Evolutionary conservation across 2,888 invertebrate species (phyloP).

Genomic region (Macrophya annulata): DNA sequence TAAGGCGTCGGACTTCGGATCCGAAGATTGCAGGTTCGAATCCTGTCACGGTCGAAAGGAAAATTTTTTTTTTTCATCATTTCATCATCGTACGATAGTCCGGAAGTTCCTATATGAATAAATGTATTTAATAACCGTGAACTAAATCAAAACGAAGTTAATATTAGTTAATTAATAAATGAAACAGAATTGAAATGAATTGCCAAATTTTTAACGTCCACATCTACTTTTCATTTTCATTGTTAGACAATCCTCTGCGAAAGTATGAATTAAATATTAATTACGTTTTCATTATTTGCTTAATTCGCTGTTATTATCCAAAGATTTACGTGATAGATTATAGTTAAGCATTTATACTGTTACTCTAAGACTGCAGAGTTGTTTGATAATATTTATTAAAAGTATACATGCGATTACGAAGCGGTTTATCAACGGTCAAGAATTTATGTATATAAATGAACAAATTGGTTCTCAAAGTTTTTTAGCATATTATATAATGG

Average conservation of each 20-base stretch:
- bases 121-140: background rate
- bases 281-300: background rate
- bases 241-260: conserved; percentile 6
- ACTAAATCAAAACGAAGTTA: background rate
- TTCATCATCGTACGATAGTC: background rate
- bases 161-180: background rate
- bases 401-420: background rate
- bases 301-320: background rate
- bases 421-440: background rate
- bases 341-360: background rate
- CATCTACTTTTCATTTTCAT: background rate
- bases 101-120: background rate
- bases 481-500: background rate
- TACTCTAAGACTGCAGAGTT: background rate
- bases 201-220: background rate
- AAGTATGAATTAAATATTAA: conserved; percentile 9
- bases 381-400: background rate
- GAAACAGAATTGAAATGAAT: background rate
- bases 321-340: conserved; percentile 7
- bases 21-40: conserved; percentile 83
- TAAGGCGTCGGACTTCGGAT: conserved; percentile 82
- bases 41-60: conserved; percentile 80
- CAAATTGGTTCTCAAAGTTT: background rate
- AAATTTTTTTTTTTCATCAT: conserved; percentile 62
- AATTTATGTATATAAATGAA: background rate